Evolutionary conservation across 2,888 invertebrate genomes (phyloP).

Genomic region (Oxyteleia sp.): DNA sequence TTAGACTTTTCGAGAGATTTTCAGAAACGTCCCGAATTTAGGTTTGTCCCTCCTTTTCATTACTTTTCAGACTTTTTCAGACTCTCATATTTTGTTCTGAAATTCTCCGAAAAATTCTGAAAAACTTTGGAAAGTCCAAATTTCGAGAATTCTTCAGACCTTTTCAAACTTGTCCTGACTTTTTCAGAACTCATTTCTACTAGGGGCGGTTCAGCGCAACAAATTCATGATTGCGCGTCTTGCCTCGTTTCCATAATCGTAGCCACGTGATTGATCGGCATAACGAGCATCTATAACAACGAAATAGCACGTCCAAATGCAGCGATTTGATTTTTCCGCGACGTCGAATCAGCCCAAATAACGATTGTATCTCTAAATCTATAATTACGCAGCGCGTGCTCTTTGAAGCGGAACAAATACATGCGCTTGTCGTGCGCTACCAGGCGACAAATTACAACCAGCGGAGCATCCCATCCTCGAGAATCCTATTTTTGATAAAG

Average conservation of each 20-base stretch:
- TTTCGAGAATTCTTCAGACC: too few species aligned
- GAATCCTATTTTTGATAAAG: slow-evolving; percentile 24
- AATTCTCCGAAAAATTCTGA: too few species aligned
- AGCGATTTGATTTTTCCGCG: slow-evolving; percentile 46
- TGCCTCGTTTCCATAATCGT: slow-evolving; percentile 50
- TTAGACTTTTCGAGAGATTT: too few species aligned
- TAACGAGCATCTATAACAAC: slow-evolving; percentile 37
- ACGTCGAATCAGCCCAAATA: slow-evolving; percentile 47
- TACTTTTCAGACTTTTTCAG: too few species aligned
- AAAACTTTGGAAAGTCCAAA: too few species aligned
- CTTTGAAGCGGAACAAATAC: slow-evolving; percentile 51
- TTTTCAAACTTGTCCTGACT: too few species aligned
- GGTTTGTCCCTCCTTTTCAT: too few species aligned
- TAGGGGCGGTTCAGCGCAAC: slow-evolving; percentile 2
- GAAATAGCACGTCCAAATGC: slow-evolving; percentile 28
- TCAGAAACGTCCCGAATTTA: too few species aligned
- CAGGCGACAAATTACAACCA: slow-evolving; percentile 65
- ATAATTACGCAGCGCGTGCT: slow-evolving; percentile 63
- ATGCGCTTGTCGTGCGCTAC: slow-evolving; percentile 27
- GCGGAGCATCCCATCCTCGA: slow-evolving; percentile 13
- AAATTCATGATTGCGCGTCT: slow-evolving; percentile 22
- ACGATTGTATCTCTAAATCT: slow-evolving; percentile 42
- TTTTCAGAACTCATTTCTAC: too few species aligned
- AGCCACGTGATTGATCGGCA: slow-evolving; percentile 51
- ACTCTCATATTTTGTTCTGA: too few species aligned